phyloP scores from a whole-genome alignment of 2,888 invertebrate species.

The Tethea ocularis region DNA sequence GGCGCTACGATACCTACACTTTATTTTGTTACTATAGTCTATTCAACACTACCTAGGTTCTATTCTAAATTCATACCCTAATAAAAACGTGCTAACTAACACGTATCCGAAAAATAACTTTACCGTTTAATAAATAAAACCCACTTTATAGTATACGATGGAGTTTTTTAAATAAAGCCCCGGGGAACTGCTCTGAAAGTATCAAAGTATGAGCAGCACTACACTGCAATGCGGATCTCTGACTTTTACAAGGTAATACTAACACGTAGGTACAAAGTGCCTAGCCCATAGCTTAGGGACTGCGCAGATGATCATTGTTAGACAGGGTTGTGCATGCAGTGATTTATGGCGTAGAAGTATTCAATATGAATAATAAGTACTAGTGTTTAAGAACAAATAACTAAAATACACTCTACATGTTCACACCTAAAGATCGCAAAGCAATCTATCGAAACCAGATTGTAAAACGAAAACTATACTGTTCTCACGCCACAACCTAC shows the following conservation, averaged over 20 bases:
- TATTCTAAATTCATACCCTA: too few species aligned
- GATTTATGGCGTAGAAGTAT: too few species aligned
- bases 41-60: too few species aligned
- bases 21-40: too few species aligned
- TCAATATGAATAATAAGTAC: too few species aligned
- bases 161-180: constrained; percentile 2
- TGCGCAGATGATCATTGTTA: neutral
- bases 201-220: neutral
- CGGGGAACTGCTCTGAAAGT: neutral
- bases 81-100: neutral
- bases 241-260: neutral
- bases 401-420: too few species aligned
- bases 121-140: neutral
- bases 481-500: neutral
- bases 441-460: neutral
- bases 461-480: neutral
- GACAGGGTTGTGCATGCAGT: too few species aligned
- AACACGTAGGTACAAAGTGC: neutral
- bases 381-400: too few species aligned
- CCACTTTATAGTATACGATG: neutral
- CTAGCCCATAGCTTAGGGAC: neutral
- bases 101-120: neutral
- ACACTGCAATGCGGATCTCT: constrained; percentile 3
- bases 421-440: neutral
- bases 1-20: too few species aligned